Conservation (phyloP, 2,113 vertebrate genomes). For the Nyctereutes procyonoides region DNA sequence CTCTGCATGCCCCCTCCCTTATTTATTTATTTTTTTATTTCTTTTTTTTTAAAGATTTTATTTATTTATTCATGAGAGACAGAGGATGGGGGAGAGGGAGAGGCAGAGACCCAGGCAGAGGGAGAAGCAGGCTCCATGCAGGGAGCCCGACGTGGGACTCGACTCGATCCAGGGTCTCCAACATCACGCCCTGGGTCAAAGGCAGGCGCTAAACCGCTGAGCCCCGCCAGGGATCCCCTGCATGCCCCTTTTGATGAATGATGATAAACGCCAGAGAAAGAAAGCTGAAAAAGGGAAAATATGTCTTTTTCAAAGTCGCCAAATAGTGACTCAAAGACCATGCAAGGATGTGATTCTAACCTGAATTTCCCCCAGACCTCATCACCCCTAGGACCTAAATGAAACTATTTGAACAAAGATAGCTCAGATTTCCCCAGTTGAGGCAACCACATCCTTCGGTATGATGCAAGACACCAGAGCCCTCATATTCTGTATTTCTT, state of each 20-base stretch:
- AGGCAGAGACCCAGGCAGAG: too few relatives aligned
- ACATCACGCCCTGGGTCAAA: too few relatives aligned
- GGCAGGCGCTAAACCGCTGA: too few relatives aligned
- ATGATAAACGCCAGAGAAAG: background rate
- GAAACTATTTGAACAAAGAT: background rate
- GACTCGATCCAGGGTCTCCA: too few relatives aligned
- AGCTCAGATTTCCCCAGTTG: background rate
- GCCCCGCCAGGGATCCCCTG: too few relatives aligned
- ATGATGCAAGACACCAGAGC: background rate
- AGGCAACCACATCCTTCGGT: background rate
- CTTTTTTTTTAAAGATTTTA: too few relatives aligned
- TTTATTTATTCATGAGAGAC: too few relatives aligned
- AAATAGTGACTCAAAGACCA: background rate
- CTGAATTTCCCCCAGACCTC: background rate
- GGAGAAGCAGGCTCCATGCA: too few relatives aligned
- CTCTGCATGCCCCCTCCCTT: too few relatives aligned
- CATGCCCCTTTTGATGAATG: background rate
- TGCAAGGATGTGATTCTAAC: background rate
- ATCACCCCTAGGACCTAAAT: background rate
- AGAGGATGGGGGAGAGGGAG: too few relatives aligned
- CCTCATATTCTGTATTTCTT: background rate
- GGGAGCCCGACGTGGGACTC: too few relatives aligned
- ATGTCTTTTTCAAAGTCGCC: background rate
- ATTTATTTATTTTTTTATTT: too few relatives aligned
- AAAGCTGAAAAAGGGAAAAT: background rate